phyloP scores from a whole-genome alignment of 1,140 invertebrate genomes.

The Diuraphis noxia region DNA sequence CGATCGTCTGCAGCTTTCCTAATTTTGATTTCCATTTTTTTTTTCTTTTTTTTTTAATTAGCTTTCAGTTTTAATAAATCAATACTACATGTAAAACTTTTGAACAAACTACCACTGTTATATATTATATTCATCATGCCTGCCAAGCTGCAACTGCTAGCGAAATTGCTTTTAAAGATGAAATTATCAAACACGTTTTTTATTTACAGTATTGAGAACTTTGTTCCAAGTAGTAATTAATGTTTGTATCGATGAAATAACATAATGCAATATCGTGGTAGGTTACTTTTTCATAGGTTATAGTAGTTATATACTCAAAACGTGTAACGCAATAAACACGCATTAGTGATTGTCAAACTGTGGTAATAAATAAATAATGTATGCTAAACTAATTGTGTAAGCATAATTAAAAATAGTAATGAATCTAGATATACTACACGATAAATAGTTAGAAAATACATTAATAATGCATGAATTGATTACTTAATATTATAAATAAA shows the following conservation, averaged over 20 bases:
- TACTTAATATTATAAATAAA: not conserved
- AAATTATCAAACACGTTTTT: not conserved
- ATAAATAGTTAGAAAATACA: not conserved
- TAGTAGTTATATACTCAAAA: not conserved
- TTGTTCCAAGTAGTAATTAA: not conserved
- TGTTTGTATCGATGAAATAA: not conserved
- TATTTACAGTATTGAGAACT: not conserved
- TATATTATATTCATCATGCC: not conserved
- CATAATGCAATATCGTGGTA: not conserved
- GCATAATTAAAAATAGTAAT: not conserved
- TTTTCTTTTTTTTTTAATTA: not conserved
- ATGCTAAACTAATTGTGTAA: not conserved
- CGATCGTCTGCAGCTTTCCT: not conserved
- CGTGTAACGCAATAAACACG: not conserved
- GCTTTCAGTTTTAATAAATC: not conserved
- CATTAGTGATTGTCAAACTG: not conserved
- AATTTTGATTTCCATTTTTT: not conserved
- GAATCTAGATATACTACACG: not conserved
- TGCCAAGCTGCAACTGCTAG: not conserved
- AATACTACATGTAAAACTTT: not conserved
- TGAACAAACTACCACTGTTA: not conserved
- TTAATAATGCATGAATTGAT: not conserved
- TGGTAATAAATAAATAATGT: conserved; percentile 1
- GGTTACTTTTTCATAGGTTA: not conserved
- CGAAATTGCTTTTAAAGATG: not conserved